Conservation (phyloP, 2,113 vertebrate genomes). For the Petromus typicus region DNA sequence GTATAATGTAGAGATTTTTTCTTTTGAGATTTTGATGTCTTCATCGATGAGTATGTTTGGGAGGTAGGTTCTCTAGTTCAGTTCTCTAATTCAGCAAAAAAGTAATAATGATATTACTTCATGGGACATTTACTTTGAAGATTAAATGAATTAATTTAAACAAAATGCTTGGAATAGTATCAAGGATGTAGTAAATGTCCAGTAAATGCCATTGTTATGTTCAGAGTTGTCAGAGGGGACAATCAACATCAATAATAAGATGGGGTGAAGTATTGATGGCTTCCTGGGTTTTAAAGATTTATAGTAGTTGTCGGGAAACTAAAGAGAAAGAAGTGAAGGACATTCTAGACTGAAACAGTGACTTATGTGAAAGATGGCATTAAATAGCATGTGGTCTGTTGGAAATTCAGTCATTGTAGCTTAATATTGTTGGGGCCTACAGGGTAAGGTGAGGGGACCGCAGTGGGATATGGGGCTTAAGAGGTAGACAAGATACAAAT, state of each 20-base stretch:
- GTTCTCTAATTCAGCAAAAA: background rate
- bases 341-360: constrained; percentile 47
- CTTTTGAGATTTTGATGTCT: background rate
- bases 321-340: constrained; percentile 39
- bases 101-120: constrained; percentile 23
- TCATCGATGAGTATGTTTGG: background rate
- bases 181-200: constrained; percentile 24
- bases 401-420: constrained; percentile 18
- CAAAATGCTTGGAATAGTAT: constrained; percentile 36
- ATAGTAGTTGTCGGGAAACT: constrained; percentile 2
- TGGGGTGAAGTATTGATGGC: background rate
- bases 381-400: background rate
- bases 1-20: background rate
- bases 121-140: constrained; percentile 39
- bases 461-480: constrained; percentile 38
- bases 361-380: constrained; percentile 18
- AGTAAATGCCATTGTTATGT: constrained; percentile 41
- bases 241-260: background rate
- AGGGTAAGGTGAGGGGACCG: background rate
- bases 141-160: constrained; percentile 49
- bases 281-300: constrained; percentile 51
- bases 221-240: background rate
- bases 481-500: constrained; percentile 8
- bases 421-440: constrained; percentile 38
- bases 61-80: constrained; percentile 36